Evolutionary conservation across 2,113 vertebrate species (phyloP).

Genomic region (Pelusios castaneus): DNA sequence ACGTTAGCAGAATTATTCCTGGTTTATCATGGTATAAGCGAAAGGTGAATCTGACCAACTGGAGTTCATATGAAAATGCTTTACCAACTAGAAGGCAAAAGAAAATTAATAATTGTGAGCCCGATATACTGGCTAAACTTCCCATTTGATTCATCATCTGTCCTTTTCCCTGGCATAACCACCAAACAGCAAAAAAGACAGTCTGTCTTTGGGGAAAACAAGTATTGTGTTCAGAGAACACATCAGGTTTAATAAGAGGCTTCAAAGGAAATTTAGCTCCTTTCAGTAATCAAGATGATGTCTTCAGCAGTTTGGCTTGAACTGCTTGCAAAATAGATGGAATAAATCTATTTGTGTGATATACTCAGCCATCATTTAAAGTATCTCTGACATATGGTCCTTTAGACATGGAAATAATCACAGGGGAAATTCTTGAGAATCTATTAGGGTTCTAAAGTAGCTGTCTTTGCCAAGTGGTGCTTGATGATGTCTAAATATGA

Average conservation of each 20-base stretch:
- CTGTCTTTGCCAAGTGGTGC: slow-evolving; percentile 63
- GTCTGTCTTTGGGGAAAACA: slow-evolving; percentile 37
- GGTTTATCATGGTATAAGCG: not conserved
- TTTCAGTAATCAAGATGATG: slow-evolving; percentile 49
- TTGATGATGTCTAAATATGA: slow-evolving; percentile 64
- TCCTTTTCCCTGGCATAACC: slow-evolving; percentile 21
- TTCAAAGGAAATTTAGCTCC: slow-evolving; percentile 51
- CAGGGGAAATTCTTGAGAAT: slow-evolving; percentile 66
- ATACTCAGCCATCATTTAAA: slow-evolving; percentile 63
- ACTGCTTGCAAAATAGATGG: slow-evolving; percentile 59
- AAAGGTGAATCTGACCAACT: not conserved
- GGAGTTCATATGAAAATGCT: not conserved
- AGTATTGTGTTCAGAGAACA: slow-evolving; percentile 19
- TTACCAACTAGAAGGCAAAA: slow-evolving; percentile 37
- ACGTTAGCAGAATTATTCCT: not conserved
- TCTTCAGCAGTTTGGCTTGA: slow-evolving; percentile 52
- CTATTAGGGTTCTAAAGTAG: slow-evolving; percentile 57
- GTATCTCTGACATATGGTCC: slow-evolving; percentile 66
- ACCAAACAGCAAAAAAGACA: slow-evolving; percentile 19
- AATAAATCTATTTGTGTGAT: slow-evolving; percentile 54
- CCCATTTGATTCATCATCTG: slow-evolving; percentile 34
- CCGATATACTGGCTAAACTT: slow-evolving; percentile 20
- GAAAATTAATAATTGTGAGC: slow-evolving; percentile 63
- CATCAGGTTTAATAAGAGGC: slow-evolving; percentile 42
- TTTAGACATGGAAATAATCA: slow-evolving; percentile 71